Percentiles rank a stretch among this genome's conserved stretches.
Evolutionary conservation across 2,113 vertebrate genomes (phyloP).

Genomic region (Heptranchias perlo): DNA sequence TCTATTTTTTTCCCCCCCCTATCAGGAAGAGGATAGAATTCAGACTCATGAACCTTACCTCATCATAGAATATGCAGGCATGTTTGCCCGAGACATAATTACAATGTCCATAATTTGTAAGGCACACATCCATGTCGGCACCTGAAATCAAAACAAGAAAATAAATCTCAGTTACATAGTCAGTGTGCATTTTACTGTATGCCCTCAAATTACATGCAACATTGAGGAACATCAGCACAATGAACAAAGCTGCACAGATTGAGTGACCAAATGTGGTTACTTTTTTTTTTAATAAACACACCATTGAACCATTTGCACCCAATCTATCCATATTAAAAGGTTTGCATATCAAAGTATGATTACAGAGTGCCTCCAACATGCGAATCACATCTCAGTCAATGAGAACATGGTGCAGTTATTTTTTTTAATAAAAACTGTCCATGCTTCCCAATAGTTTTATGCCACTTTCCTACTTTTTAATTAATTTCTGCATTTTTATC

Average conservation of each 20-base stretch:
- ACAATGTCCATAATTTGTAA: slow-evolving; percentile 97
- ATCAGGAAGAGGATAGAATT: background rate
- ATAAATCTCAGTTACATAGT: slow-evolving; percentile 22
- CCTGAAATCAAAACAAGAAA: slow-evolving; percentile 55
- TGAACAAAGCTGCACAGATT: background rate
- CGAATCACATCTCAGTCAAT: background rate
- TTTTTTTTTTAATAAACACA: background rate
- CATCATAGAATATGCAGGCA: slow-evolving; percentile 96
- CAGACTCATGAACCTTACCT: slow-evolving; percentile 61
- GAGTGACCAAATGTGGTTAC: background rate
- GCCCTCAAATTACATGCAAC: background rate
- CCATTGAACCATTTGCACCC: background rate
- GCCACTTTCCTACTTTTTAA: background rate
- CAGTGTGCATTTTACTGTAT: background rate
- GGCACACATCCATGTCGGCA: slow-evolving; percentile 99
- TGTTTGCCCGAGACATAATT: slow-evolving; percentile 96
- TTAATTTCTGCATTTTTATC: background rate
- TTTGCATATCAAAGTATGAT: background rate
- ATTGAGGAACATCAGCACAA: background rate
- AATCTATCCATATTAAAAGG: background rate
- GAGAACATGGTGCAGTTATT: background rate
- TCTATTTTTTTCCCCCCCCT: background rate
- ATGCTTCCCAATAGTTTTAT: no score
- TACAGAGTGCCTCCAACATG: background rate
- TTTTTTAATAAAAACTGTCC: background rate